Conservation (phyloP, 1,140 invertebrate species). For the Psilanteris sp. region DNA sequence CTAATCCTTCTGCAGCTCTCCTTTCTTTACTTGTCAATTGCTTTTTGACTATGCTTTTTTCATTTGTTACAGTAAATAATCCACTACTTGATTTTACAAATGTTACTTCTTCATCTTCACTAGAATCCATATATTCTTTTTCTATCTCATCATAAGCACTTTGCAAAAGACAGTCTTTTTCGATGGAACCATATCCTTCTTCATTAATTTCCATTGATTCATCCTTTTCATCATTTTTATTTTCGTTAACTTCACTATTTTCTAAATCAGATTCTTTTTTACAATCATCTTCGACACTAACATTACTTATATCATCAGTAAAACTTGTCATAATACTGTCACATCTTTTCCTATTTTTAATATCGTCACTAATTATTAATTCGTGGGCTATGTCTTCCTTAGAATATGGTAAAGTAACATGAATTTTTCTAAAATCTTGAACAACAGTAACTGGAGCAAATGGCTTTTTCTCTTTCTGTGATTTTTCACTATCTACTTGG, state of each 20-base stretch:
- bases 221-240: conserved; percentile 4
- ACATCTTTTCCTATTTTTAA: conserved; percentile 23
- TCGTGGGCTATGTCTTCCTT: conserved; percentile 81
- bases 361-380: conserved; percentile 35
- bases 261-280: too few species aligned
- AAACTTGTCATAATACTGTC: conserved; percentile 53
- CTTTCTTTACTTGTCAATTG: conserved; percentile 87
- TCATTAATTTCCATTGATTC: conserved; percentile 39
- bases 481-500: conserved; percentile 48
- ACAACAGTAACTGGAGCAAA: conserved; percentile 79
- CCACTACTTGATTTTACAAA: conserved; percentile 80
- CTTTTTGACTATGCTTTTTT: conserved; percentile 73
- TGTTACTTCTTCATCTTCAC: conserved; percentile 75
- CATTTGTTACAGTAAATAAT: conserved; percentile 81
- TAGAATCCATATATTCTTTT: conserved; percentile 69
- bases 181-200: conserved; percentile 29
- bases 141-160: conserved; percentile 74
- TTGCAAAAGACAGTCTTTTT: conserved; percentile 73
- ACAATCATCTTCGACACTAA: conserved; percentile 61
- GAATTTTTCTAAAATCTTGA: conserved; percentile 89
- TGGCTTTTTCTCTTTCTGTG: conserved; percentile 22
- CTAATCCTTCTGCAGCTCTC: conserved; percentile 86
- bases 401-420: conserved; percentile 78
- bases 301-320: conserved; percentile 75
- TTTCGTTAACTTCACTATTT: conserved; percentile 4